phyloP scores from a whole-genome alignment of 1,140 invertebrate species.

The Drosophila nigrodunni region DNA sequence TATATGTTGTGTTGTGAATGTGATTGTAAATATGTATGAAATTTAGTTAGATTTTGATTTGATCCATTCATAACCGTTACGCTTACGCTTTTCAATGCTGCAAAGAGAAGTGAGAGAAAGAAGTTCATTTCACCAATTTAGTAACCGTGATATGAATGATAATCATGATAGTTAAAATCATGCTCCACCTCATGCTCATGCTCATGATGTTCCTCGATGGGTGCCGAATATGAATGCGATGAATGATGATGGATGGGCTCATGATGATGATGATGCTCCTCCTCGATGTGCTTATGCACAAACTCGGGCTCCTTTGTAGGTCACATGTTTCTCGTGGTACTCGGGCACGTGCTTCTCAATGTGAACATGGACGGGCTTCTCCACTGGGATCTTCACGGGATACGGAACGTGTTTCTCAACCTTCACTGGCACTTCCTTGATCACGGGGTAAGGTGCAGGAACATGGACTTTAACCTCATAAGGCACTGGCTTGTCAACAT shows the following conservation, averaged over 20 bases:
- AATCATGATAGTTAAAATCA: constrained; percentile 77
- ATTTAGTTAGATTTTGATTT: constrained; percentile 41
- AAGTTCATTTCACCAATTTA: constrained; percentile 76
- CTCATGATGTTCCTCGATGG: constrained; percentile 70
- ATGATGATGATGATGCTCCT: constrained; percentile 72
- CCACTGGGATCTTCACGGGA: constrained; percentile 86
- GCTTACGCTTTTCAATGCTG: constrained; percentile 77
- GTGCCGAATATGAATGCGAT: constrained; percentile 61
- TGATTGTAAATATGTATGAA: background rate
- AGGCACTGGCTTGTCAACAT: constrained; percentile 87
- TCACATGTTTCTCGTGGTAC: constrained; percentile 79
- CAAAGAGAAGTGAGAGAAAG: constrained; percentile 73
- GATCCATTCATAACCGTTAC: constrained; percentile 56
- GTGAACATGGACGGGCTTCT: constrained; percentile 85
- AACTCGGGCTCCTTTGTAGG: constrained; percentile 83
- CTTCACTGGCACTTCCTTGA: constrained; percentile 85
- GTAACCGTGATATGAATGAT: constrained; percentile 77
- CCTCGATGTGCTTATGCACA: constrained; percentile 77
- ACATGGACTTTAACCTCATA: constrained; percentile 87
- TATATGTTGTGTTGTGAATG: constrained; percentile 17
- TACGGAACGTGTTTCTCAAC: constrained; percentile 87
- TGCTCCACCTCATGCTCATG: constrained; percentile 80
- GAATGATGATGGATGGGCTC: constrained; percentile 68
- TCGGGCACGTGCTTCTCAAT: constrained; percentile 85
- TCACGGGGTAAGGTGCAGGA: constrained; percentile 86